Conservation (phyloP, 2,797 vertebrate genomes). For the Gambusia yucatana region DNA sequence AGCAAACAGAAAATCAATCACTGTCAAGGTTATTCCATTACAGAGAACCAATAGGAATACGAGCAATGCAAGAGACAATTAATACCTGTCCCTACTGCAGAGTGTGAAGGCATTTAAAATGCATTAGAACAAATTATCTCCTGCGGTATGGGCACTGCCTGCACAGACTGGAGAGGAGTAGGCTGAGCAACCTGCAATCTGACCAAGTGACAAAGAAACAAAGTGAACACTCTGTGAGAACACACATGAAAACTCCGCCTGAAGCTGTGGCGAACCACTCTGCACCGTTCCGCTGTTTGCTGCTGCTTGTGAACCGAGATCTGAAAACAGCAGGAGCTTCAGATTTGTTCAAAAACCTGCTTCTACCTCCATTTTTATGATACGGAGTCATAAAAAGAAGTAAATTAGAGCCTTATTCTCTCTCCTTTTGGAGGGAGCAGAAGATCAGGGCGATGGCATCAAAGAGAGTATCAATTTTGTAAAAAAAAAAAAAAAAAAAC, state of each 20-base stretch:
- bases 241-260: conserved; percentile 16
- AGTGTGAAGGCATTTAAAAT: conserved; percentile 63
- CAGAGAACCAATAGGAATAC: conserved; percentile 43
- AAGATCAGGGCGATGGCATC: neutral
- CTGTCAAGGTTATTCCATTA: conserved; percentile 57
- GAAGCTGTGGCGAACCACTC: conserved; percentile 2
- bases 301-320: conserved; percentile 4
- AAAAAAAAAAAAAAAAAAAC: neutral
- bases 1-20: conserved; percentile 62
- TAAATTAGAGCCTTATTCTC: neutral
- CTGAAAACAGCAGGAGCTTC: neutral
- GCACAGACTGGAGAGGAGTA: conserved; percentile 10
- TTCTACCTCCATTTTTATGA: neutral
- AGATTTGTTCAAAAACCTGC: conserved; percentile 4
- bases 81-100: conserved; percentile 62
- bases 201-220: conserved; percentile 1
- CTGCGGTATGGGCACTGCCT: conserved; percentile 31
- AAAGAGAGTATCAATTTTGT: neutral
- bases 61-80: conserved; percentile 54
- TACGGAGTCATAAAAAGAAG: neutral
- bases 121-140: conserved; percentile 66
- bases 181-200: conserved; percentile 21
- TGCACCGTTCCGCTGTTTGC: conserved; percentile 18
- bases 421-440: neutral
- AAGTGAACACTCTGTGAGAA: conserved; percentile 7